A percentile compares a stretch with the other conserved stretches of the same genome.
Conservation (phyloP, 1,140 invertebrate species). For the Lasaia peninsularis region DNA sequence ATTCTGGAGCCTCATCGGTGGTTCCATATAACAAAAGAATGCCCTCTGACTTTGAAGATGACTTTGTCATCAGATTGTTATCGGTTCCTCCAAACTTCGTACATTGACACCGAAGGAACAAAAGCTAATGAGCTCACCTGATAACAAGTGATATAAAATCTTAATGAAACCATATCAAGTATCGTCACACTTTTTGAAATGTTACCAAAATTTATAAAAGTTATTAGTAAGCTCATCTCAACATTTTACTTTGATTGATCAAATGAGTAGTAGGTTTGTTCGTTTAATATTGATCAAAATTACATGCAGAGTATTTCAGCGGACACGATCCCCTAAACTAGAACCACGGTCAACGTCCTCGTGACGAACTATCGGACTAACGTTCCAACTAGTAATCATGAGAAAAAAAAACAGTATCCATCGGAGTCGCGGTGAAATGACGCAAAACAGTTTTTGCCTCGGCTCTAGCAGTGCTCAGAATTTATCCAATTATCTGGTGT, state of each 20-base stretch:
- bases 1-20: conserved; percentile 40
- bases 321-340: conserved; percentile 48
- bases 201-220: too few species aligned
- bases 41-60: background rate
- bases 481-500: conserved; percentile 16
- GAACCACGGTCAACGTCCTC: conserved; percentile 65
- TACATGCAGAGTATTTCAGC: background rate
- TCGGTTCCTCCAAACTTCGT: background rate
- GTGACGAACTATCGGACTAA: conserved; percentile 37
- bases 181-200: too few species aligned
- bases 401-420: conserved; percentile 54
- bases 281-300: conserved; percentile 1
- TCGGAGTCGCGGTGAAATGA: conserved; percentile 49
- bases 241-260: too few species aligned
- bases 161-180: too few species aligned
- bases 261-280: background rate
- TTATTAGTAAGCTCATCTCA: too few species aligned
- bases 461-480: conserved; percentile 24
- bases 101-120: background rate
- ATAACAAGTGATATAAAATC: background rate
- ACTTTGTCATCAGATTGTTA: too few species aligned
- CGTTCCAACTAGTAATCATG: conserved; percentile 54
- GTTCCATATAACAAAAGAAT: conserved; percentile 8
- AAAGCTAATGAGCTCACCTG: background rate
- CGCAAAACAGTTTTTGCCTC: conserved; percentile 56